Base-by-base conservation (phyloP, 37 sponge, comb jelly and placozoan genomes). In the Crambe crambe region DNA sequence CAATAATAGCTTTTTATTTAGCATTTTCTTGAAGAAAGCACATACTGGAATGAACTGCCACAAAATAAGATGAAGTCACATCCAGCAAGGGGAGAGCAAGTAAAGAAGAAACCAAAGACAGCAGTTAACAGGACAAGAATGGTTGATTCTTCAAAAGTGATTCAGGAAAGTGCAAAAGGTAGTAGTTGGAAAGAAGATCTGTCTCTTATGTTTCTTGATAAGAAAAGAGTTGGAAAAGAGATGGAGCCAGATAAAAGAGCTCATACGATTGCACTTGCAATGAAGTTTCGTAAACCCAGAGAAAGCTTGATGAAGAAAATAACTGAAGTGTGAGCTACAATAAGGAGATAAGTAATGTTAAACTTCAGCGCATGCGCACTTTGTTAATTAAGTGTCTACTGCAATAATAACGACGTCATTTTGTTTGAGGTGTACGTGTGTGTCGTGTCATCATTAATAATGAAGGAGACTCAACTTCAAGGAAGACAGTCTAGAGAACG, bases 21-120 rank as follows among this genome's bases (percentile, higher is more conserved):
- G n/a, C n/a, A n/a, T n/a, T n/a, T n/a, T n/a, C n/a, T n/a, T n/a
- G n/a, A n/a, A n/a, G n/a, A 42, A 31, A 37, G 42, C 44, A 26
- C n/a, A 3, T 78, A 66, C 34, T 78, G 78, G 78, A 78, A 78
- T 65, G 78, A 78, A 42, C 26, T 78, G 18, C 78, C 78, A 36
- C 20, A 31, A 36, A 68, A 36, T 34, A 4, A 15, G 12, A 47
- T 12, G 12, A 47, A n/a, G n/a, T n/a, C 69, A 37, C 38, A 21
- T 23, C 63, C 25, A 8, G 51, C 51, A 15, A 47, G n/a, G n/a
- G n/a, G 10, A 47, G 51, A 12, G 12, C 51, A 47, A 15, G 51
- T 47, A 15, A 12, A 47, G 12, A 47, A 47, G 6, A 47, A 47
- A 15, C 12, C 51, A 6, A 47, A 47, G 51, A 47, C 6, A 12